Percentiles rank a stretch among this genome's conserved stretches.
phyloP scores from a whole-genome alignment of 2,888 invertebrate species.

The Entomobrya multifasciata region DNA sequence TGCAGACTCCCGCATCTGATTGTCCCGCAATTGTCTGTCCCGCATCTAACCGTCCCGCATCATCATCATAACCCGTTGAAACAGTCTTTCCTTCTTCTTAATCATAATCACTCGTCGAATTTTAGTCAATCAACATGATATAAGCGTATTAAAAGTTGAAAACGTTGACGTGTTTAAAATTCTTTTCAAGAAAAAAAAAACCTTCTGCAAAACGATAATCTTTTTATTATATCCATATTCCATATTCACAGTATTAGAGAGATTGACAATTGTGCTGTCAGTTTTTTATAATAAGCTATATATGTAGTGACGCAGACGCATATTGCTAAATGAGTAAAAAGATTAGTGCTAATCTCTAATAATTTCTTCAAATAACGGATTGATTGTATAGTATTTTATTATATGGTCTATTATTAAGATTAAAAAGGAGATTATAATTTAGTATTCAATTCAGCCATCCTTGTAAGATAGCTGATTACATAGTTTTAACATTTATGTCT shows the following conservation, averaged over 20 bases:
- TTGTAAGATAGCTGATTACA: no score
- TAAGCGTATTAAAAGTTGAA: neutral
- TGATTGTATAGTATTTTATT: neutral
- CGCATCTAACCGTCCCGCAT: no score
- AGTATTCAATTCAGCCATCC: no score
- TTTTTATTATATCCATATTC: neutral
- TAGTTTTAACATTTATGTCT: neutral
- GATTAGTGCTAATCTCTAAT: constrained; percentile 1
- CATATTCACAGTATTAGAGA: neutral
- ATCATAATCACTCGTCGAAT: neutral
- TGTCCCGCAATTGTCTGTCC: no score
- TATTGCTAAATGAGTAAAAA: neutral
- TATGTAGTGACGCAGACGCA: neutral
- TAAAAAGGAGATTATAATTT: no score
- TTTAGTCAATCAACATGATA: neutral
- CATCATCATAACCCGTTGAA: no score
- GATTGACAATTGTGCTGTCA: no score
- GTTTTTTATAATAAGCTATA: no score
- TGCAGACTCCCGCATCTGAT: no score
- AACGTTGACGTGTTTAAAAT: neutral
- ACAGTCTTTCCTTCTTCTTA: no score
- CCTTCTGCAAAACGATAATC: neutral
- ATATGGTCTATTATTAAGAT: no score
- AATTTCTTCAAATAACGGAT: neutral
- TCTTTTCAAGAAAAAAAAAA: neutral